Evolutionary conservation across 2,797 vertebrate species (phyloP).

Genomic region (Melanotaenia nigrans): DNA sequence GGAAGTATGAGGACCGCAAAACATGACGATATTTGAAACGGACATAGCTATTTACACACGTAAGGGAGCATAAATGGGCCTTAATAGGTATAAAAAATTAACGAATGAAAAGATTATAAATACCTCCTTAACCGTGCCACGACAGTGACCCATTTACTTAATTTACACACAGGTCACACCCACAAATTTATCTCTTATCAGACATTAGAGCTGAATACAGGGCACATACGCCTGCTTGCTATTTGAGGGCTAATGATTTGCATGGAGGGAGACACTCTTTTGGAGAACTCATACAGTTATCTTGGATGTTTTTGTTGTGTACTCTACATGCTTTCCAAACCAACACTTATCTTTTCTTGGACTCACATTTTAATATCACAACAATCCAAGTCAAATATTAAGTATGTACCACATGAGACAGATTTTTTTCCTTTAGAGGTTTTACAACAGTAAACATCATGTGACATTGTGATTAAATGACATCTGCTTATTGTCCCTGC

Average conservation of each 20-base stretch:
- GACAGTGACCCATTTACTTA: neutral
- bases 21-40: no score
- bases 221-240: neutral
- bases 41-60: no score
- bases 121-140: neutral
- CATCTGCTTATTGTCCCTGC: neutral
- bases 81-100: no score
- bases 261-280: constrained; percentile 25
- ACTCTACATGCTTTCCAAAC: neutral
- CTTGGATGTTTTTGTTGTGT: neutral
- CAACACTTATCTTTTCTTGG: neutral
- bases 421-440: neutral
- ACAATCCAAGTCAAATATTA: neutral
- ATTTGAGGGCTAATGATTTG: constrained; percentile 33
- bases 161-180: constrained; percentile 41
- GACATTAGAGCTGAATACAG: constrained; percentile 8
- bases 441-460: neutral
- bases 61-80: no score
- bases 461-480: neutral
- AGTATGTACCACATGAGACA: neutral
- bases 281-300: neutral
- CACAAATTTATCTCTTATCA: constrained; percentile 4
- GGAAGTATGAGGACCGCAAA: no score
- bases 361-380: neutral
- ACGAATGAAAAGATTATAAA: neutral